Base-by-base conservation (phyloP, 2,797 vertebrate species). In the Lacerta bilineata region DNA sequence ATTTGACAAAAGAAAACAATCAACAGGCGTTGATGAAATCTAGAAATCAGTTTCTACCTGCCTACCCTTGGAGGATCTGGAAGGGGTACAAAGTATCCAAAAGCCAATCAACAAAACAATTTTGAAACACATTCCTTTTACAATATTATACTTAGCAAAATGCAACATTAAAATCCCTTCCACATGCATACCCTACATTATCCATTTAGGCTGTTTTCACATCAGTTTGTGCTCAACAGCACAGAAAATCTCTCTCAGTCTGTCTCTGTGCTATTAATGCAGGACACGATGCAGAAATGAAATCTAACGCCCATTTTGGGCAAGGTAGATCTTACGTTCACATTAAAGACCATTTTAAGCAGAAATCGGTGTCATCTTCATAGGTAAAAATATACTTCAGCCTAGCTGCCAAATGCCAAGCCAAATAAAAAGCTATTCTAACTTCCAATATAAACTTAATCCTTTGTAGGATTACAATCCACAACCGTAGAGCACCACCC, bases 111-210 rank as follows among this genome's bases (percentile, higher is more conserved):
- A 27, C 27, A 43, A 68, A 13, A 50, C 8, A 80, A 29, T 33
- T 36, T 25, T 83, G 61, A 75, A 39, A 76, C 36, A 66, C 6
- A 33, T 23, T 17, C 41, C 5, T 46, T 23, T 17, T 10, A 50
- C 66, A 46, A 23, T 74, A 68, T 76, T 68, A 13, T 50, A 64
- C 74, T 41, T 39, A 83, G 43, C 9, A 13, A 50, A 77, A 39
- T 77, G 18, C 33, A 77, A 64, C 41, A 76, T 33, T 76, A 66
- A 83, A 83, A 68, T 83, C 61, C 39, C 33, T 83, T 77, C 15
- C 27, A 83, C 27, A 15, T 46, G 29, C 29, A n/a, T 69, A 10
- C 29, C 29, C 29, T 25, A 50, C 6, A 36, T 13, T 55, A 72
- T 71, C 18, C 9, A 10, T 72, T 83, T 6, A 23, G 27, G 20